These are phyloP conservation scores for Erynnis tages DNA, from an alignment of 2,888 invertebrate genomes.

Conservation along the genomic window DNA sequence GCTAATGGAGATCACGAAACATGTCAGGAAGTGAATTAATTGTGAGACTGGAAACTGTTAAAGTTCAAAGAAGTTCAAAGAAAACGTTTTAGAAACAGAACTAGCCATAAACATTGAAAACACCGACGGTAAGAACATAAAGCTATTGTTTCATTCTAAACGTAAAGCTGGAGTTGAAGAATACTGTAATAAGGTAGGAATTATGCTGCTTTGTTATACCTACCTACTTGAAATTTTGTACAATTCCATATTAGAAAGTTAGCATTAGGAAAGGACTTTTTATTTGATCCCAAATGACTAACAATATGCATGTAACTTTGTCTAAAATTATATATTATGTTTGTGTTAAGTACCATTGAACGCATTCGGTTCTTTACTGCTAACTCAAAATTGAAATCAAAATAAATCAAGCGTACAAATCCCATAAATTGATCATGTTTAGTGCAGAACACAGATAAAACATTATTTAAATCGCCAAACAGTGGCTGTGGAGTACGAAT, in stretches of 20 bases:
- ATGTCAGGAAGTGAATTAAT: slow-evolving; percentile 19
- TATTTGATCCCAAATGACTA: too few species aligned
- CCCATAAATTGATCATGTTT: slow-evolving; percentile 17
- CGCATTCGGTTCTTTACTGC: too few species aligned
- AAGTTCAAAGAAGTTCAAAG: slow-evolving; percentile 12
- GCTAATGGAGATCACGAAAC: slow-evolving; percentile 16
- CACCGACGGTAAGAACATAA: not conserved
- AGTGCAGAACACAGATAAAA: slow-evolving; percentile 16
- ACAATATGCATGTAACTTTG: too few species aligned
- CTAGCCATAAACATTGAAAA: slow-evolving; percentile 1
- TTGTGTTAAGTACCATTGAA: too few species aligned
- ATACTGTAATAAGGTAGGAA: too few species aligned
- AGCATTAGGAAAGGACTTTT: too few species aligned
- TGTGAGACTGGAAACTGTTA: not conserved
- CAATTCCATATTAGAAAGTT: too few species aligned
- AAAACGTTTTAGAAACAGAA: slow-evolving; percentile 13
- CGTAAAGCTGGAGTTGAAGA: not conserved
- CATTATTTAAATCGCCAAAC: slow-evolving; percentile 19
- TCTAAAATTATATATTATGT: too few species aligned
- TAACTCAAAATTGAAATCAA: not conserved
- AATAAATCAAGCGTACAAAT: slow-evolving; percentile 9
- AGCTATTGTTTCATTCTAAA: slow-evolving; percentile 1
- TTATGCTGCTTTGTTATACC: too few species aligned
- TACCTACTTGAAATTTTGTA: too few species aligned
- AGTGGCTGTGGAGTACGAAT: slow-evolving; percentile 19